Base-by-base conservation (phyloP, 2,113 vertebrate species). In the Percopsis transmontana region DNA sequence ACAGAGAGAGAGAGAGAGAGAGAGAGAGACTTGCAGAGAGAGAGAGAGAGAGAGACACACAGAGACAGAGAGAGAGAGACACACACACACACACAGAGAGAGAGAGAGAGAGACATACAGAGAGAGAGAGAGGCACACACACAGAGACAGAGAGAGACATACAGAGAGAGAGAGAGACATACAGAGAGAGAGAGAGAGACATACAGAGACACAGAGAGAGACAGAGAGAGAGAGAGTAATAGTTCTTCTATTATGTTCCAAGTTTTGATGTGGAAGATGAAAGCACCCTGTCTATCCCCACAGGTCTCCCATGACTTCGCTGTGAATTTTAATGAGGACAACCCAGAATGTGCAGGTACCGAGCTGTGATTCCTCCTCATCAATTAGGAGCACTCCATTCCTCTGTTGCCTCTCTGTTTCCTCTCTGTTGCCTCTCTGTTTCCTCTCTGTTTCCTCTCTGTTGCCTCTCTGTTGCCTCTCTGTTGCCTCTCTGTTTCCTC, bases 271-370 rank as follows among this genome's bases (percentile, higher is more conserved):
- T 16, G 8, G 42, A 41, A 12, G 5, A 53, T 13, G 51, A 12
- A 53, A 20, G 73, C 66, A 63, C 23, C 77, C 57, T 68, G 0
- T 20, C 38, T 1, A 8, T 12, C 14, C 70, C 55, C 19, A 72
- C 73, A 98, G 97, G 94, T 99, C 45, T 99, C 96, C 76, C 97
- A 98, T 59, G 96, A 99, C 91, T 99, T 99, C 80, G 96, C 97
- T 27, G 96, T 98, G 88, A 98, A 98, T 90, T 98, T 98, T 90
- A 98, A 98, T 41, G 93, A 98, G 91, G 97, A 98, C 62, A 99
- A 98, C 74, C 96, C 97, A 0, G 96, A 98, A 89, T 99, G 97
- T 90, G 95, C 95, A 94, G 97, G 97, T 99, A 92, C 89, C 53
- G 64, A 58, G 58, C 0, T 54, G 56, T 76, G 38, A 79, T 33